Evolutionary conservation across 2,113 vertebrate genomes (phyloP).

Genomic region (Pitta sordida): DNA sequence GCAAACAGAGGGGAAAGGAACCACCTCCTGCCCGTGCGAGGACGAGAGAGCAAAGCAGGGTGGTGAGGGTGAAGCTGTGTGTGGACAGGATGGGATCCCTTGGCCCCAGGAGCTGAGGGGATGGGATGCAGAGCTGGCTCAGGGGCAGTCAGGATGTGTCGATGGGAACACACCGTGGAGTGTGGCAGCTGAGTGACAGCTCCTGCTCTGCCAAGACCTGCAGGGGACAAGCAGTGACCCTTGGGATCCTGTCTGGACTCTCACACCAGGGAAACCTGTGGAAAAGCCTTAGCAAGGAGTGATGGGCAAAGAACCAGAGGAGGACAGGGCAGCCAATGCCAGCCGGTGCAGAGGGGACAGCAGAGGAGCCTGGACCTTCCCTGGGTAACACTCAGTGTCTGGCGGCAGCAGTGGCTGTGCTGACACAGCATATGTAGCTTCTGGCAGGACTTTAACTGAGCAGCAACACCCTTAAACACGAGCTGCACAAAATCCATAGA

Average conservation of each 20-base stretch:
- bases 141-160: not conserved
- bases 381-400: not conserved
- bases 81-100: not conserved
- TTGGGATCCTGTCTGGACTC: rapidly evolving
- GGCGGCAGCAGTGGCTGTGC: not conserved
- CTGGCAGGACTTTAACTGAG: not conserved
- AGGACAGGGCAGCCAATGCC: not conserved
- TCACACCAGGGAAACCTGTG: not conserved
- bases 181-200: not conserved
- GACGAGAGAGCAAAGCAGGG: not conserved
- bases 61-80: not conserved
- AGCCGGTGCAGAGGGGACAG: rapidly evolving
- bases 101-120: not conserved
- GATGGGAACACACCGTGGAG: not conserved
- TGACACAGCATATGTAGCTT: not conserved
- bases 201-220: not conserved
- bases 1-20: not conserved
- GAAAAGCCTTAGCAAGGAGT: not conserved
- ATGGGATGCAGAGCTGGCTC: not conserved
- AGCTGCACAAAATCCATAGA: not conserved
- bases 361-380: not conserved
- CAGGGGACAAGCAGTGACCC: not conserved
- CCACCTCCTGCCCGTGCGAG: not conserved
- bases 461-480: not conserved
- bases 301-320: not conserved